Percentiles rank a stretch among this genome's conserved stretches.
These are phyloP conservation scores for Hipparchia semele DNA, from an alignment of 2,888 invertebrate species.

Conservation along the genomic window DNA sequence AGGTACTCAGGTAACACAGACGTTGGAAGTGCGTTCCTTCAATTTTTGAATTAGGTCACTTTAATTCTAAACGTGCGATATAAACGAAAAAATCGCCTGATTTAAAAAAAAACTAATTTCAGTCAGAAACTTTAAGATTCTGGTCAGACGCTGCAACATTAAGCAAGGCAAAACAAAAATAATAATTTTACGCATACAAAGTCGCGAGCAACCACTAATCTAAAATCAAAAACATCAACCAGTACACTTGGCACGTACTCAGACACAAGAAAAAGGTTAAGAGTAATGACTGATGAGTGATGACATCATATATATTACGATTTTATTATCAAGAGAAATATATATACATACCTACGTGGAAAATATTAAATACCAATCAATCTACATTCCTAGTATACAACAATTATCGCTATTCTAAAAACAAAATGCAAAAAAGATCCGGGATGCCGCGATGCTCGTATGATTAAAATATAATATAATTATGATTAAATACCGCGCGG, in stretches of 20 bases:
- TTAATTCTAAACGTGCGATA: too few species aligned
- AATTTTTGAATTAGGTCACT: too few species aligned
- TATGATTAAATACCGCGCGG: conserved; percentile 35
- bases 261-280: background rate
- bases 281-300: too few species aligned
- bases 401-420: conserved; percentile 30
- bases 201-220: background rate
- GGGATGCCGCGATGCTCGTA: conserved; percentile 35
- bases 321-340: background rate
- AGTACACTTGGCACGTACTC: background rate
- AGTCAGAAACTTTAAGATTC: too few species aligned
- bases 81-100: too few species aligned
- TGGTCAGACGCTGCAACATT: too few species aligned
- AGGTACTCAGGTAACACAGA: too few species aligned
- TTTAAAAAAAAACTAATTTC: too few species aligned
- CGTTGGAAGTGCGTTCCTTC: too few species aligned
- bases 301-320: background rate
- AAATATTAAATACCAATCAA: conserved; percentile 25
- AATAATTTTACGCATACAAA: too few species aligned
- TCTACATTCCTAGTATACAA: conserved; percentile 33
- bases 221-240: background rate
- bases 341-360: background rate
- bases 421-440: conserved; percentile 37
- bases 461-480: conserved; percentile 28
- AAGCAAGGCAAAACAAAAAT: too few species aligned